These are phyloP conservation scores for Pseudorectes ferrugineus DNA, from an alignment of 2,113 vertebrate species.

Conservation along the genomic window DNA sequence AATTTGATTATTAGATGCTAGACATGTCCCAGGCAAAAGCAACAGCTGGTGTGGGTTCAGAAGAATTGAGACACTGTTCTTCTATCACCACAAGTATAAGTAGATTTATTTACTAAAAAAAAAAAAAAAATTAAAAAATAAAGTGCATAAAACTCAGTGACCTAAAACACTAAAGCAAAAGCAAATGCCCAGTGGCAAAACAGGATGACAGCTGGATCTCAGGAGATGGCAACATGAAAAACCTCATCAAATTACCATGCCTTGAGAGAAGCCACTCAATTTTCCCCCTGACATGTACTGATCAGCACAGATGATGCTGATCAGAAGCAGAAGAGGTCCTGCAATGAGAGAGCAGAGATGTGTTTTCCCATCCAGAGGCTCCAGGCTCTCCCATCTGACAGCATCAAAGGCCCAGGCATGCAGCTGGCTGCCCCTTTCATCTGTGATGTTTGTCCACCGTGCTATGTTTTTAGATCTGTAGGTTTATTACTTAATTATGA, in stretches of 20 bases:
- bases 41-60: not conserved
- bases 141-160: not conserved
- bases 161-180: not conserved
- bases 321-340: not conserved
- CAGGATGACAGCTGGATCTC: not conserved
- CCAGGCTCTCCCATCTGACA: not conserved
- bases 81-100: not conserved
- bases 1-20: not conserved
- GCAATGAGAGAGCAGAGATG: not conserved
- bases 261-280: not conserved
- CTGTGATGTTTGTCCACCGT: not conserved
- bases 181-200: not conserved
- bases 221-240: not conserved
- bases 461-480: not conserved
- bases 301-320: not conserved
- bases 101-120: not conserved
- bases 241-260: not conserved
- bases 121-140: not conserved
- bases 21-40: not conserved
- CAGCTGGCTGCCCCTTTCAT: not conserved
- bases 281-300: accelerated
- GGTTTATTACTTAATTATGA: not conserved
- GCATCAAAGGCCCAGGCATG: not conserved
- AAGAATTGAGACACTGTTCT: not conserved
- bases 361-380: not conserved